Base-by-base conservation (phyloP, 2,888 invertebrate genomes). In the Seira sanloemensis region DNA sequence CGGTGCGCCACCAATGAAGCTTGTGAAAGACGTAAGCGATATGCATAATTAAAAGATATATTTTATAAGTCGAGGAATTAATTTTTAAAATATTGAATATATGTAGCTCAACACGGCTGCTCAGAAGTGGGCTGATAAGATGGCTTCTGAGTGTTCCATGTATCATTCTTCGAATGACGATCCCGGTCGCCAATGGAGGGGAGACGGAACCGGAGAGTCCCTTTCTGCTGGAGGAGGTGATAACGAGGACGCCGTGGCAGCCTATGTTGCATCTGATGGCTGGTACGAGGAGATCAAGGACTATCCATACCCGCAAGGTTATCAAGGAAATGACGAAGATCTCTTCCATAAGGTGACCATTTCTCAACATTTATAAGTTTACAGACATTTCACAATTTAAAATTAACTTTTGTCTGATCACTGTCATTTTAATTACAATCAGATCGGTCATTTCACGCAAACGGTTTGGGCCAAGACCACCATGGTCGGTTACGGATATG, bases 241-340 rank as follows among this genome's bases (percentile, higher is more conserved):
- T 16, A 12, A 72, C 18, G 25, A 65, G 1, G 58, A 24, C 0
- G 77, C 9, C 4, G 23, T 25, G 24, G 37, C 66, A 12, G 83
- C 78, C 0, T 83, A 83, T 24, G 7, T 37, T 0, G 77, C 83
- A 12, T 27, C 78, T n/a, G 62, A 83, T 58, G 78, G 83, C 0
- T 83, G 83, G 83, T 83, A 83, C 19, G 78, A 83, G 19, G 83
- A 83, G 65, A 78, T 73, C 50, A 67, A 68, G 26, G 68, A 78
- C 19, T 83, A 83, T 46, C 77, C 83, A 0, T 83, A 58, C 27
- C 73, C 78, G 0, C 68, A 54, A 0, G 76, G 54, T 5, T 71
- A 19, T n/a, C 24, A 25, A 4, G 73, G 67, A 1, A 23, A 16
- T 1, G 26, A 68, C 24, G 50, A 77, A 23, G 78, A 58, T 1